These are phyloP conservation scores for Ormyrus labotus DNA, from an alignment of 2,888 invertebrate genomes.

Conservation along the genomic window DNA sequence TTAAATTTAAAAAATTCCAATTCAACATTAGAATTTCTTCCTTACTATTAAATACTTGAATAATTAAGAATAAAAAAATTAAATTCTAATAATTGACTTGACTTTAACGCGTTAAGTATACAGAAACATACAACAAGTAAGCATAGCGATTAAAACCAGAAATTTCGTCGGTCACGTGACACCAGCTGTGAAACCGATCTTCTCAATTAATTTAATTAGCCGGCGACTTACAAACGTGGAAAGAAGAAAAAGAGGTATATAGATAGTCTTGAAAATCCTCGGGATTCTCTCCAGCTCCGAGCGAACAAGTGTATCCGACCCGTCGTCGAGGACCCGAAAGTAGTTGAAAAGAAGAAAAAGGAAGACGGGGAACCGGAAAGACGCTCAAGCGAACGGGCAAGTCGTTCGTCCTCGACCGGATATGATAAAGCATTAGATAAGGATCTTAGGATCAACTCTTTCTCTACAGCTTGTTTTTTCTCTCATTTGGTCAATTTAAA, in stretches of 20 bases:
- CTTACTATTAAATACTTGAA: too few relatives aligned
- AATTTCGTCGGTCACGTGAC: not conserved
- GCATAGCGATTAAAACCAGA: too few relatives aligned
- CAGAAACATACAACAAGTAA: too few relatives aligned
- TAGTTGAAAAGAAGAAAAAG: slow-evolving; percentile 38
- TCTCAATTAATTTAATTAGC: slow-evolving; percentile 52
- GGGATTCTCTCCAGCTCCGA: not conserved
- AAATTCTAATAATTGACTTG: too few relatives aligned
- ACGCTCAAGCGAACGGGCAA: slow-evolving; percentile 59
- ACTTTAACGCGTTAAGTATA: too few relatives aligned
- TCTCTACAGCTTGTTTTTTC: slow-evolving; percentile 16
- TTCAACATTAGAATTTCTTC: too few relatives aligned
- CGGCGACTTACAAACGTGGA: not conserved
- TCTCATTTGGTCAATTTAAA: slow-evolving; percentile 71
- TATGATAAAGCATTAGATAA: slow-evolving; percentile 74
- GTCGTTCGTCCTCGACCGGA: slow-evolving; percentile 63
- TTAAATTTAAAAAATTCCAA: too few relatives aligned
- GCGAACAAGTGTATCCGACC: slow-evolving; percentile 44
- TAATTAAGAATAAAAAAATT: too few relatives aligned
- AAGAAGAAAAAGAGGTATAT: not conserved
- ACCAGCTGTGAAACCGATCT: slow-evolving; percentile 31
- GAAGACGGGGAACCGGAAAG: slow-evolving; percentile 55
- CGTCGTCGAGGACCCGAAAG: slow-evolving; percentile 24
- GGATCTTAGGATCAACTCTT: slow-evolving; percentile 62
- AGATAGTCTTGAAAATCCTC: slow-evolving; percentile 14